phyloP scores from a whole-genome alignment of 2,797 vertebrate species.

The Neosilurus mollespiculum region DNA sequence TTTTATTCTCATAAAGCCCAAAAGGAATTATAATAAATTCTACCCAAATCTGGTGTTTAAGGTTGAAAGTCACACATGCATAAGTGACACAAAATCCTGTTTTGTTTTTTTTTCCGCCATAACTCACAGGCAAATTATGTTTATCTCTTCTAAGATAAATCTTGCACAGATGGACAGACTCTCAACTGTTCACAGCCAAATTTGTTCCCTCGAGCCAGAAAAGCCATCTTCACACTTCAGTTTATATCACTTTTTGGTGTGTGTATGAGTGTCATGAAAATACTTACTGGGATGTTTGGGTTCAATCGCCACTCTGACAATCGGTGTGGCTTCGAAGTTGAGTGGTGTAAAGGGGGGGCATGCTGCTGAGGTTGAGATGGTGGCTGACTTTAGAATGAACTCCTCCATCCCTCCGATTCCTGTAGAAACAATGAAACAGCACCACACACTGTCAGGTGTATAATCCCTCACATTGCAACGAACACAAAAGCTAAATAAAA shows the following conservation, averaged over 20 bases:
- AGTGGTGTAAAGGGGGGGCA: constrained; percentile 91
- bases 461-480: neutral
- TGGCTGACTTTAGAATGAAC: constrained; percentile 89
- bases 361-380: constrained; percentile 81
- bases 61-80: neutral
- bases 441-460: neutral
- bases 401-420: constrained; percentile 92
- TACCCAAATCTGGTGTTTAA: neutral
- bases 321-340: constrained; percentile 90
- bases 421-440: constrained; percentile 55
- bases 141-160: constrained; percentile 14
- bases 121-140: constrained; percentile 5
- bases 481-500: neutral
- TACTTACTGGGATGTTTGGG: constrained; percentile 92
- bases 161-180: constrained; percentile 37
- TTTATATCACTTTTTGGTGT: constrained; percentile 22
- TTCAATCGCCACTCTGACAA: constrained; percentile 92
- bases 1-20: neutral
- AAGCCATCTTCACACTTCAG: constrained; percentile 18
- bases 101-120: neutral
- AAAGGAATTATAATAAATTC: neutral
- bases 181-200: constrained; percentile 25
- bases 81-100: neutral
- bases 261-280: neutral
- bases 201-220: constrained; percentile 6